Conservation (phyloP, 1,140 invertebrate genomes). For the Teleogryllus occipitalis region DNA sequence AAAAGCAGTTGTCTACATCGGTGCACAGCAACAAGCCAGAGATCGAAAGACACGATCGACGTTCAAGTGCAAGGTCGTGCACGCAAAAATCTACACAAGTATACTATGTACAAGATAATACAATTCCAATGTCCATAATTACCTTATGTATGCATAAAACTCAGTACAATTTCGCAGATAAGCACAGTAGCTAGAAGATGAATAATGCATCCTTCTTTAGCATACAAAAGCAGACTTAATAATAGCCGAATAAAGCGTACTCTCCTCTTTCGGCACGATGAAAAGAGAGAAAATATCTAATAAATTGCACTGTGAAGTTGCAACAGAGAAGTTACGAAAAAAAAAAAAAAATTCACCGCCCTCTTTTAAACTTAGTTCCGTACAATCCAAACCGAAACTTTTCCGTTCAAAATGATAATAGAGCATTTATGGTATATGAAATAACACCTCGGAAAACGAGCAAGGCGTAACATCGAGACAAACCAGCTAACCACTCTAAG, state of each 20-base stretch:
- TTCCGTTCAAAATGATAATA: too few species aligned
- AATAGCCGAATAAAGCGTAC: background rate
- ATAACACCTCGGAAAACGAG: too few species aligned
- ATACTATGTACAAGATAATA: background rate
- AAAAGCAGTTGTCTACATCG: background rate
- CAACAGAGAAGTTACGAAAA: too few species aligned
- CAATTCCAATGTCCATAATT: background rate
- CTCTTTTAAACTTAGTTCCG: too few species aligned
- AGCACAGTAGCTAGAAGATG: background rate
- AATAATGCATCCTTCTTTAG: slow-evolving; percentile 1
- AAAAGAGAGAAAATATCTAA: background rate
- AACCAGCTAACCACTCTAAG: too few species aligned
- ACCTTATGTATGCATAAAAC: background rate
- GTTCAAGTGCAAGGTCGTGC: background rate
- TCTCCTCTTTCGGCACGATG: background rate
- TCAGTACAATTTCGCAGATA: background rate
- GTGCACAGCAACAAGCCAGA: background rate
- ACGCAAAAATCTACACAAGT: background rate
- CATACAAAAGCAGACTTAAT: background rate
- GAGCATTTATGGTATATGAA: too few species aligned
- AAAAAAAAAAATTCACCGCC: too few species aligned
- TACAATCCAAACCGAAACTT: too few species aligned
- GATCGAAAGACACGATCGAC: background rate
- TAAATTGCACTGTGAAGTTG: too few species aligned
- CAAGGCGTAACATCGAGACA: too few species aligned